Evolutionary conservation across 2,113 vertebrate species (phyloP).

Genomic region (Gavialis gangeticus): DNA sequence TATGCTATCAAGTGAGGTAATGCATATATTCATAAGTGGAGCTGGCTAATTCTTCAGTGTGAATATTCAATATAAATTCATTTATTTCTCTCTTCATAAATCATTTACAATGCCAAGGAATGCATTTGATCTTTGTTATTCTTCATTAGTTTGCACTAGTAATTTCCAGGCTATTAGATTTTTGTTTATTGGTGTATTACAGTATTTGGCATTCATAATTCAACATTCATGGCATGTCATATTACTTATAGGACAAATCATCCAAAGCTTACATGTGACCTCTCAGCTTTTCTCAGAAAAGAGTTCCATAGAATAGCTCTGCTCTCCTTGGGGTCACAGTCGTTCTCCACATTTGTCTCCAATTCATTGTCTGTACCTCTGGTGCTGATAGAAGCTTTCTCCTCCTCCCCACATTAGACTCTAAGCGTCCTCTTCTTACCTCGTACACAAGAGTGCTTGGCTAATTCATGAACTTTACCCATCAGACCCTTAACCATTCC

Average conservation of each 20-base stretch:
- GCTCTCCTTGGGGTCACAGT: no score
- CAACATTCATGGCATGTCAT: neutral
- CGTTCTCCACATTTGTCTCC: no score
- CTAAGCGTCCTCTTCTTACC: no score
- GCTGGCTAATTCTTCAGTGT: neutral
- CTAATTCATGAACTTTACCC: neutral
- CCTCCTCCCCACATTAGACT: no score
- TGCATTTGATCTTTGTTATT: neutral
- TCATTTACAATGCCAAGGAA: neutral
- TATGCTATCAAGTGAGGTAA: neutral
- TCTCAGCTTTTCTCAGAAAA: neutral
- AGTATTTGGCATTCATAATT: neutral
- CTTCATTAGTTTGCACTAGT: neutral
- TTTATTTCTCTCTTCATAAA: neutral
- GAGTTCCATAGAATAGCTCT: no score
- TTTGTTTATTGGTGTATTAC: neutral
- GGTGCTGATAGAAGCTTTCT: no score
- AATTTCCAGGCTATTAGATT: neutral
- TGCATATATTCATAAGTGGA: neutral
- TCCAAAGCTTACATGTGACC: no score
- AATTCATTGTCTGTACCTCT: no score
- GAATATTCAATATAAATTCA: constrained; percentile 1
- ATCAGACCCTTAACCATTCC: neutral
- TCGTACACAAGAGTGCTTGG: neutral
- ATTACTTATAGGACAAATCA: no score